Percentiles rank a stretch among this genome's conserved stretches.
Conservation (phyloP, 1,140 invertebrate genomes). For the Alviniconcha marisindica region DNA sequence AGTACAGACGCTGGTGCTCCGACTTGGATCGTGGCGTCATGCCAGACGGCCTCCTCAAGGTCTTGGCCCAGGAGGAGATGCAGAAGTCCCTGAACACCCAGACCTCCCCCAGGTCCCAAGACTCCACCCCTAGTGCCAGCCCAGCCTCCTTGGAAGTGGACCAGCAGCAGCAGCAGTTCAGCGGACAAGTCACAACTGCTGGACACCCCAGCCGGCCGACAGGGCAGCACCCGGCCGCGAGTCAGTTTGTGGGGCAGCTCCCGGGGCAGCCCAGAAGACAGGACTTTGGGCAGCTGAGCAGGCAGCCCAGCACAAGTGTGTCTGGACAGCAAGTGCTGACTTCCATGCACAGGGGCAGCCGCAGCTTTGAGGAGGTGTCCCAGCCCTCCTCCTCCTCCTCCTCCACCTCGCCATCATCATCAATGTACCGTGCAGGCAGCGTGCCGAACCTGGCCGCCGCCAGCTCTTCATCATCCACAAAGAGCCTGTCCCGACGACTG, state of each 20-base stretch:
- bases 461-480: no score
- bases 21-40: conserved; percentile 27
- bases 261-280: not conserved
- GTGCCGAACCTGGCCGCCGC: conserved; percentile 5
- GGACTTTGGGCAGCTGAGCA: not conserved
- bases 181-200: not conserved
- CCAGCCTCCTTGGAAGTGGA: not conserved
- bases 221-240: not conserved
- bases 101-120: not conserved
- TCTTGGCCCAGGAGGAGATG: conserved; percentile 24
- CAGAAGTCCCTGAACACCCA: not conserved
- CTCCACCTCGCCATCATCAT: not conserved
- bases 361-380: conserved; percentile 9
- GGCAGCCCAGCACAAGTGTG: not conserved
- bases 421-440: not conserved
- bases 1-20: conserved; percentile 31
- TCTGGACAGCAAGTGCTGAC: not conserved
- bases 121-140: conserved; percentile 10
- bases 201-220: not conserved
- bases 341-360: conserved; percentile 12
- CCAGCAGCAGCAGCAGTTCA: not conserved
- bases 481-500: no score
- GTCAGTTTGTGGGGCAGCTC: not conserved
- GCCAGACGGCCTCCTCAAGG: conserved; percentile 7
- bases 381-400: not conserved